Percentiles rank a stretch among this genome's conserved stretches.
Conservation (phyloP, 2,113 vertebrate genomes). For the Pycnonotus jocosus region DNA sequence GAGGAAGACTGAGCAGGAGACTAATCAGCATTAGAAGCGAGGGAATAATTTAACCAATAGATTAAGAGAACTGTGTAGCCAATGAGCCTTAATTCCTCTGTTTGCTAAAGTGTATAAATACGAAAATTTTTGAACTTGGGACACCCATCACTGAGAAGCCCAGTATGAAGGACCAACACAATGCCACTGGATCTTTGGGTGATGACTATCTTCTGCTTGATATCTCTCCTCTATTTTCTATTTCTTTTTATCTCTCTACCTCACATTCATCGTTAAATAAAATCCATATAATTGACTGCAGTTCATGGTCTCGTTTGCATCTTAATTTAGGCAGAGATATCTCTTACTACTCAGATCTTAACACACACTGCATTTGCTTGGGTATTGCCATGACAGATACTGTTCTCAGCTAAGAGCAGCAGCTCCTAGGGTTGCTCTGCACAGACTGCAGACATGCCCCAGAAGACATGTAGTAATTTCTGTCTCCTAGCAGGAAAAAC, state of each 20-base stretch:
- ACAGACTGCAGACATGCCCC: not conserved
- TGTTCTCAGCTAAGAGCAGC: not conserved
- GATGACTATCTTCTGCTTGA: not conserved
- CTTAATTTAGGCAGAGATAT: not conserved
- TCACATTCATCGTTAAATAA: not conserved
- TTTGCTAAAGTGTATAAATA: not conserved
- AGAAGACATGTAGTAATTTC: not conserved
- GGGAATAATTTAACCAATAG: not conserved
- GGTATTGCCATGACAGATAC: not conserved
- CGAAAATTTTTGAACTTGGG: not conserved
- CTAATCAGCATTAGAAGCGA: not conserved
- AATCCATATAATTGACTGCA: not conserved
- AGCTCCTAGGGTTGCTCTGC: not conserved
- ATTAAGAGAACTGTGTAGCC: not conserved
- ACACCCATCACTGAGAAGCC: not conserved
- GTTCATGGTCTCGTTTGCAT: not conserved
- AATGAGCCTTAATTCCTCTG: not conserved
- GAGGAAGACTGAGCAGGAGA: not conserved
- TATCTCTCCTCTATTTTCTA: not conserved
- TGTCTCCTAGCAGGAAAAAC: not conserved
- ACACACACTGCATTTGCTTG: not conserved
- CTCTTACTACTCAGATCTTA: not conserved
- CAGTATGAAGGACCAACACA: not conserved
- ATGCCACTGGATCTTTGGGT: not conserved
- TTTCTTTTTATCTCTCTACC: not conserved